phyloP scores from a whole-genome alignment of 2,113 vertebrate species.

The Cottus gobio region DNA sequence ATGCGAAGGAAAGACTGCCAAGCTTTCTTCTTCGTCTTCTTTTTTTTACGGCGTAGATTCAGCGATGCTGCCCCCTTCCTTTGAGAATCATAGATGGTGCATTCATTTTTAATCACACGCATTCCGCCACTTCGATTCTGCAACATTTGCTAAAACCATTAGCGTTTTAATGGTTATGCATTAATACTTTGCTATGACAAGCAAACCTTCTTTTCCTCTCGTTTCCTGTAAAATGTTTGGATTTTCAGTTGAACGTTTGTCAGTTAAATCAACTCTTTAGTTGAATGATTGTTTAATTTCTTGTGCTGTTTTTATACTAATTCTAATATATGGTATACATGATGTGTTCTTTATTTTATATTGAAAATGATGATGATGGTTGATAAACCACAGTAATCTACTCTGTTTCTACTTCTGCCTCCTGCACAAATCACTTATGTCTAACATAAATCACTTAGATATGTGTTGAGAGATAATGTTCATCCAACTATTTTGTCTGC shows the following conservation, averaged over 20 bases:
- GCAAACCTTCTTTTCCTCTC: not conserved
- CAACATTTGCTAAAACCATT: not conserved
- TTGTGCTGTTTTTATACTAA: too few species aligned
- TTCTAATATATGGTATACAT: too few species aligned
- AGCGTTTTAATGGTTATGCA: not conserved
- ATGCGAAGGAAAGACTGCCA: fast-evolving
- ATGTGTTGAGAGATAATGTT: too few species aligned
- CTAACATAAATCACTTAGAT: too few species aligned
- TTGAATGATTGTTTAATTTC: too few species aligned
- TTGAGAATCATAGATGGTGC: not conserved
- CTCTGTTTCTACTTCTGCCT: too few species aligned
- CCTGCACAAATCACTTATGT: too few species aligned
- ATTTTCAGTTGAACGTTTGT: not conserved
- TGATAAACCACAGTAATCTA: too few species aligned
- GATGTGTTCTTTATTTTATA: too few species aligned
- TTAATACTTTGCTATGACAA: not conserved
- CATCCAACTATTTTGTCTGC: too few species aligned
- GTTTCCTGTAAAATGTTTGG: too few species aligned
- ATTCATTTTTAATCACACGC: not conserved
- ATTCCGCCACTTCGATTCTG: not conserved
- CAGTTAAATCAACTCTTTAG: not conserved
- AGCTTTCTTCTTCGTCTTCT: not conserved
- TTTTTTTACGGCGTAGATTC: not conserved
- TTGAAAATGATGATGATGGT: too few species aligned
- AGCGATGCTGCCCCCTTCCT: not conserved